Conservation (phyloP, 2,797 vertebrate genomes). For the Australoheros facetus region DNA sequence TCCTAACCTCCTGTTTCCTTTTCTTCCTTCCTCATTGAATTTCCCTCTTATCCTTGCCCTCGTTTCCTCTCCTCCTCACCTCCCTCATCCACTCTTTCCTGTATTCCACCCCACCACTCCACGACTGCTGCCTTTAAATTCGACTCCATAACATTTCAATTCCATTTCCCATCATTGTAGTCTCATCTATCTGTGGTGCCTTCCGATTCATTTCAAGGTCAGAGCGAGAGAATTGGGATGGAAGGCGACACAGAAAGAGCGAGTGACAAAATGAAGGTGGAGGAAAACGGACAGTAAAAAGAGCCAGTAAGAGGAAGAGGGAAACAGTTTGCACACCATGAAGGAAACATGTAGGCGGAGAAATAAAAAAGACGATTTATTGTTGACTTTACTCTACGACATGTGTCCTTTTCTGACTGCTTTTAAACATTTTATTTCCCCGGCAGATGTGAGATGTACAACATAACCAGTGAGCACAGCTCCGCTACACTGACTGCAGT, state of each 20-base stretch:
- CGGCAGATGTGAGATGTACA: neutral
- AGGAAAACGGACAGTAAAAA: slow-evolving; percentile 1
- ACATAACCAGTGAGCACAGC: neutral
- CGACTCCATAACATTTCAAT: slow-evolving; percentile 43
- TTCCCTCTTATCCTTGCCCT: neutral
- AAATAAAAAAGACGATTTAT: neutral
- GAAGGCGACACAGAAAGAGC: slow-evolving; percentile 1
- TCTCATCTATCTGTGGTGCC: slow-evolving; percentile 14
- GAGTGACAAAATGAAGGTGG: slow-evolving; percentile 10
- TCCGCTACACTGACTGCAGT: neutral
- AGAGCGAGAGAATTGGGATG: neutral
- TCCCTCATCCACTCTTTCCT: neutral
- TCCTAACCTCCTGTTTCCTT: neutral
- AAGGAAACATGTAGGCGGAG: neutral
- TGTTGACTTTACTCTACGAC: neutral
- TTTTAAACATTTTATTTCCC: neutral
- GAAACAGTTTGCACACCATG: neutral
- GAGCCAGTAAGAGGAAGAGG: neutral
- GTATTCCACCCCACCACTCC: neutral
- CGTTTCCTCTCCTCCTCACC: neutral
- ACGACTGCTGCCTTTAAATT: neutral
- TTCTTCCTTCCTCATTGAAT: too few relatives aligned
- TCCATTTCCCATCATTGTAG: slow-evolving; percentile 33
- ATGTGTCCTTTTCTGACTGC: neutral
- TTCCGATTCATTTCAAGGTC: slow-evolving; percentile 41